Conservation (phyloP, 2,797 vertebrate species). For the Halcyon chelicuti region DNA sequence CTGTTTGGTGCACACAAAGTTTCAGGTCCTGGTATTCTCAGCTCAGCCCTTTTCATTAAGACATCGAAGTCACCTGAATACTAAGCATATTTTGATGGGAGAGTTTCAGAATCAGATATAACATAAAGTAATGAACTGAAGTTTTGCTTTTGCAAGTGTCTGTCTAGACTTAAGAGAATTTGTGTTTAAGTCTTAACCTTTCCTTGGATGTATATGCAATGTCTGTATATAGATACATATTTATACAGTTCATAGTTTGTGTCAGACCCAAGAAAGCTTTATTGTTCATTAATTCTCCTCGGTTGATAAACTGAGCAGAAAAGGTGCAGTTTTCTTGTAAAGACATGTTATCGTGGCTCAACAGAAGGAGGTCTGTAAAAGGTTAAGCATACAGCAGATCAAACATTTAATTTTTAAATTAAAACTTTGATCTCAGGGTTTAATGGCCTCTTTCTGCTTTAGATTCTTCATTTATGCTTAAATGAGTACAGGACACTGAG, state of each 20-base stretch:
- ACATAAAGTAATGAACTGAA: neutral
- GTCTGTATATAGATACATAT: neutral
- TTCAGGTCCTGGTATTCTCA: neutral
- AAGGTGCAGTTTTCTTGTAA: neutral
- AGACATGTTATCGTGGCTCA: neutral
- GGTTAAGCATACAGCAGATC: neutral
- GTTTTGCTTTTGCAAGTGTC: neutral
- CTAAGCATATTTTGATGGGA: neutral
- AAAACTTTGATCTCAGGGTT: neutral
- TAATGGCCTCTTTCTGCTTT: neutral
- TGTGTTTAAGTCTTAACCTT: neutral
- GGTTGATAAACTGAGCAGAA: conserved; percentile 25
- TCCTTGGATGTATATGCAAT: neutral
- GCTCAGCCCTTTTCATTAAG: neutral
- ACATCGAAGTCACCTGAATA: neutral
- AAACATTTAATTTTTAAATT: neutral
- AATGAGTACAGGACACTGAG: neutral
- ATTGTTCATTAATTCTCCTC: neutral
- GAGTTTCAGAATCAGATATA: neutral
- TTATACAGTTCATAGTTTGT: neutral
- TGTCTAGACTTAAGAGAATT: neutral
- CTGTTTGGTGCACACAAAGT: neutral
- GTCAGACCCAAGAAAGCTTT: neutral
- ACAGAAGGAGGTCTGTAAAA: neutral
- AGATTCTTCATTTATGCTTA: neutral